Percentiles rank a stretch among this genome's conserved stretches.
phyloP scores from a whole-genome alignment of 1,140 invertebrate genomes.

The Drosophila kohkoa region DNA sequence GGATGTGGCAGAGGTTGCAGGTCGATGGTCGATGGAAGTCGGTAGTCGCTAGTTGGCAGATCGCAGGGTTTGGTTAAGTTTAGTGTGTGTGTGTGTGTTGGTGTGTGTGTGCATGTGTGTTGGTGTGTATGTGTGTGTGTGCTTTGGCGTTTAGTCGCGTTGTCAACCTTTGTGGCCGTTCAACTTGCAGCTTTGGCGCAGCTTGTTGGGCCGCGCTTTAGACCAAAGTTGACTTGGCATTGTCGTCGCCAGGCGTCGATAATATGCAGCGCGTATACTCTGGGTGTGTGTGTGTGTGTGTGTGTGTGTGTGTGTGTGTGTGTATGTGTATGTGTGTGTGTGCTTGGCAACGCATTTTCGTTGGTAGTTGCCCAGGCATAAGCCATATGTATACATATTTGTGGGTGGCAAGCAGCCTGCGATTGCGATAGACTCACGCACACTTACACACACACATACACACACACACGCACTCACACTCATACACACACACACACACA shows the following conservation, averaged over 20 bases:
- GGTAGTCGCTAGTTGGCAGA: background rate
- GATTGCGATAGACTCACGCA: conserved; percentile 14
- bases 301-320: conserved; percentile 2
- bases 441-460: conserved; percentile 10
- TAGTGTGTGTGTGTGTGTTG: background rate
- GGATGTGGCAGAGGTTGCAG: background rate
- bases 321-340: conserved; percentile 5
- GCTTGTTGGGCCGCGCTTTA: conserved; percentile 34
- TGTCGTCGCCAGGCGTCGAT: conserved; percentile 40
- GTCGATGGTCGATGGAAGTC: background rate
- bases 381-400: conserved; percentile 8
- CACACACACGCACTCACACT: conserved; percentile 20
- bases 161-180: conserved; percentile 36
- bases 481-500: conserved; percentile 20
- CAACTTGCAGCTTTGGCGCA: conserved; percentile 26
- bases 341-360: conserved; percentile 37
- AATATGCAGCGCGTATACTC: conserved; percentile 9
- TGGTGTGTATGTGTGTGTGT: background rate
- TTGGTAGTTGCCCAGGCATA: conserved; percentile 26
- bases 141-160: conserved; percentile 25
- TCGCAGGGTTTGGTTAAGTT: background rate
- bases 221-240: conserved; percentile 46
- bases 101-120: background rate
- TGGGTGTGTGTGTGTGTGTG: background rate
- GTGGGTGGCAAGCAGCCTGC: conserved; percentile 17